Conservation (phyloP, 2,888 invertebrate genomes). For the Scaptomyza cyrtandrae region DNA sequence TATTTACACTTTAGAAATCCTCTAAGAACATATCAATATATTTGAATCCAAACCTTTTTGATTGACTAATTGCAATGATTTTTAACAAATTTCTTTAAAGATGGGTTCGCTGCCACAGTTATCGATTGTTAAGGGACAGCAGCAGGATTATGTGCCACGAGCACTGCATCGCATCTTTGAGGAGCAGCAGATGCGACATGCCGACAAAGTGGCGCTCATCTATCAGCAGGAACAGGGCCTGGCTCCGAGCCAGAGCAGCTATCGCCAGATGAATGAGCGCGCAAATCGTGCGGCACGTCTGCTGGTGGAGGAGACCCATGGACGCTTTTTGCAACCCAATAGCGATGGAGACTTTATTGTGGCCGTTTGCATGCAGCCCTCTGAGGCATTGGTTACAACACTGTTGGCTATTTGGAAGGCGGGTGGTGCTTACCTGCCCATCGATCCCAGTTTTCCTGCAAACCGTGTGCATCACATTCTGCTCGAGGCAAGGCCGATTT, state of each 20-base stretch:
- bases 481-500: conserved; percentile 89
- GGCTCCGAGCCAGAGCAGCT: conserved; percentile 79
- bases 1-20: too few species aligned
- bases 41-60: not conserved
- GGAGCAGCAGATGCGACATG: conserved; percentile 85
- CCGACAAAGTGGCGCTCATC: conserved; percentile 87
- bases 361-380: conserved; percentile 92
- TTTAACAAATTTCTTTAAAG: conserved; percentile 1
- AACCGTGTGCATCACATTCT: conserved; percentile 91
- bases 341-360: conserved; percentile 90
- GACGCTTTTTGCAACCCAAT: conserved; percentile 84
- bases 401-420: conserved; percentile 92
- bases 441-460: conserved; percentile 90
- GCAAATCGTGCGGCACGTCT: conserved; percentile 85
- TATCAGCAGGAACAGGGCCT: conserved; percentile 84
- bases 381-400: conserved; percentile 88
- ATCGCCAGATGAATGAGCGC: conserved; percentile 84
- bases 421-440: conserved; percentile 93
- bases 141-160: conserved; percentile 85
- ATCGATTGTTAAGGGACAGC: conserved; percentile 88
- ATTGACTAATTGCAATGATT: not conserved
- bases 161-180: conserved; percentile 87
- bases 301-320: conserved; percentile 77
- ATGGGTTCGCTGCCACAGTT: conserved; percentile 92
- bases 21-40: too few species aligned